Evolutionary conservation across 2,888 invertebrate genomes (phyloP).

Genomic region (Callosobruchus maculatus): DNA sequence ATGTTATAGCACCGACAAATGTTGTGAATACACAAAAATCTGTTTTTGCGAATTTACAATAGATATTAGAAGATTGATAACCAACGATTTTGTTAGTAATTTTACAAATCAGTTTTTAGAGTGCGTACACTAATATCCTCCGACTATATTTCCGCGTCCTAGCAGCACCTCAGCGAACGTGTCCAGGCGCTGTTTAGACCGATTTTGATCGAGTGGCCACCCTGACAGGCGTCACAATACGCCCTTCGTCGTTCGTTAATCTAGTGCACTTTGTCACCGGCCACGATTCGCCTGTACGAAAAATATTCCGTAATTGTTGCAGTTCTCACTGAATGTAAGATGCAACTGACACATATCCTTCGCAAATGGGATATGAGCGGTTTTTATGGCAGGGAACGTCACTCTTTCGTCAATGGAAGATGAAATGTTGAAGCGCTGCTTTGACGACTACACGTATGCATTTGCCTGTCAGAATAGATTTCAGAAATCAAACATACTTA

Average conservation of each 20-base stretch:
- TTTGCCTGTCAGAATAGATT: too few species aligned
- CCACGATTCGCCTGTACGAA: conserved; percentile 24
- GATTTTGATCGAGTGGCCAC: conserved; percentile 42
- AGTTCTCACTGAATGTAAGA: background rate
- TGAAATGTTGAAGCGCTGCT: background rate
- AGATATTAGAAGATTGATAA: too few species aligned
- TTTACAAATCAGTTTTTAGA: too few species aligned
- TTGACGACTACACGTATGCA: background rate
- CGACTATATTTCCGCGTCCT: background rate
- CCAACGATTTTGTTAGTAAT: too few species aligned
- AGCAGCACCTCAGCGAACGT: background rate
- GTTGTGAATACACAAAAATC: too few species aligned
- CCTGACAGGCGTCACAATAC: conserved; percentile 38
- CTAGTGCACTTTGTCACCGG: conserved; percentile 40
- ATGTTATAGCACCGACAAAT: too few species aligned
- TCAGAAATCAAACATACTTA: too few species aligned
- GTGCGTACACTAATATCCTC: background rate
- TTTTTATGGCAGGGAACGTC: background rate
- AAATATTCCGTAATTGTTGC: background rate
- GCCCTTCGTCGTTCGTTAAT: conserved; percentile 34
- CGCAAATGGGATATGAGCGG: background rate
- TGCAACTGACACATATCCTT: background rate
- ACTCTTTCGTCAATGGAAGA: background rate
- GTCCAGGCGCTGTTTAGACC: conserved; percentile 6
- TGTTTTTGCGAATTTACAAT: too few species aligned